A percentile compares a stretch with the other conserved stretches of the same genome.
These are phyloP conservation scores for Peromyscus polionotus DNA, from an alignment of 2,113 vertebrate genomes.

Conservation along the genomic window DNA sequence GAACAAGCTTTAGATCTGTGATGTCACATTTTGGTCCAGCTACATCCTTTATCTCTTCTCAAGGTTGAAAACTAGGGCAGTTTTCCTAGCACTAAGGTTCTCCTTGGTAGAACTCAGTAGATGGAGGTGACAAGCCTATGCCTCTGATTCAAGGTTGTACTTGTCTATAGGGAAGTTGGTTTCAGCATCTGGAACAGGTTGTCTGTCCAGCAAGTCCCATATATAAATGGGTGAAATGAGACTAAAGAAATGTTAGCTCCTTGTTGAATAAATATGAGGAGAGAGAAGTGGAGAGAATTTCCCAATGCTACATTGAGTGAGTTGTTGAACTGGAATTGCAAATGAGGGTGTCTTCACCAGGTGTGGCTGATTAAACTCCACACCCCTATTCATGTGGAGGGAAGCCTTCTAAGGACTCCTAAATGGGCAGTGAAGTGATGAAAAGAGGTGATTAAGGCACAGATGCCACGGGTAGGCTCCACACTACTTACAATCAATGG, in stretches of 20 bases:
- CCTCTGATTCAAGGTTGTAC: neutral
- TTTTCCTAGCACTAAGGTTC: neutral
- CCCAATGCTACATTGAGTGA: slow-evolving; percentile 27
- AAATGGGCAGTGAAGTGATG: slow-evolving; percentile 50
- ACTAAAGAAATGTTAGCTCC: slow-evolving; percentile 12
- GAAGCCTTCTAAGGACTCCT: slow-evolving; percentile 68
- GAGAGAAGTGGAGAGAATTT: slow-evolving; percentile 52
- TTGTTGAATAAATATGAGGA: slow-evolving; percentile 44
- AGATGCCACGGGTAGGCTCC: slow-evolving; percentile 76
- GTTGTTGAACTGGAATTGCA: slow-evolving; percentile 76
- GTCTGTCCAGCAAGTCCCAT: neutral
- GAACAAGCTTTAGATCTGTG: neutral
- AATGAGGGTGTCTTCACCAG: slow-evolving; percentile 59
- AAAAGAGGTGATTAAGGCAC: slow-evolving; percentile 62
- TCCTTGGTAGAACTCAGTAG: slow-evolving; percentile 25
- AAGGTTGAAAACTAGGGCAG: neutral
- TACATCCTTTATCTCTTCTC: neutral
- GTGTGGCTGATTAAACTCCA: slow-evolving; percentile 61
- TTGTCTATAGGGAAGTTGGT: neutral
- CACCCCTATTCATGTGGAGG: slow-evolving; percentile 61
- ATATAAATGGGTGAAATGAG: neutral
- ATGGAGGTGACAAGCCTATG: neutral
- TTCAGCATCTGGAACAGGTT: neutral
- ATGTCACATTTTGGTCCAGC: neutral
- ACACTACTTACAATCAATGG: slow-evolving; percentile 74